Base-by-base conservation (phyloP, 2,797 vertebrate species). In the Xiphophorus birchmanni region DNA sequence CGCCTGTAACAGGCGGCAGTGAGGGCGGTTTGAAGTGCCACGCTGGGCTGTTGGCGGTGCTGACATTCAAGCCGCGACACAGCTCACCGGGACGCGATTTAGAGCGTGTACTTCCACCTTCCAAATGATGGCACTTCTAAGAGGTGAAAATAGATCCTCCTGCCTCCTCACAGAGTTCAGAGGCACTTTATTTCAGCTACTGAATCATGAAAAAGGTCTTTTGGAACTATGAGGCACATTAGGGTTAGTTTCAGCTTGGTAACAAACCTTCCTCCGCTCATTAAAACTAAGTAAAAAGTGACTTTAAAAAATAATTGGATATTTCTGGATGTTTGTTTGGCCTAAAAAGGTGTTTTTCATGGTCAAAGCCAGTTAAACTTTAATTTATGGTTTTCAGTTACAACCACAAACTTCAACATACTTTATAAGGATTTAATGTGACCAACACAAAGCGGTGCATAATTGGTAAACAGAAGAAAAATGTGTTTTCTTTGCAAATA, bases 131-230 rank as follows among this genome's bases (percentile, higher is more conserved):
- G 82, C 91, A 91, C 88, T 90, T 94, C 92, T 92, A 76, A 92
- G 87, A 90, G 90, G 92, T 91, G 92, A 85, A 93, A 92, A 92
- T 90, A 93, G 90, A 90, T 90, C 89, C 92, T 90, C 79, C 91
- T 91, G 89, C 92, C 84, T 90, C 75, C 89, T 91, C 79, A 37
- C 86, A 76, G 87, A 88, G 91, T 93, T 92, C 92, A 93, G 82
- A 91, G 72, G 78, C 82, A 45, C 83, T 87, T 88, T 88, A 80
- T 83, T 92, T 80, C 80, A 76, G 87, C 86, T 52, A 72, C 79
- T 65, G 80, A 90, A 88, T 90, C 85, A 83, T 90, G 80, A 90
- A 88, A 88, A 89, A 83, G 73, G 75, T 82, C 79, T 80, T 85
- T 75, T 79, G 82, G 83, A 83, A 79, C 81, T 72, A 58, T 60